These are phyloP conservation scores for Enteromius afrohamiltoni DNA, from an alignment of 2,797 vertebrate species.

Conservation along the genomic window DNA sequence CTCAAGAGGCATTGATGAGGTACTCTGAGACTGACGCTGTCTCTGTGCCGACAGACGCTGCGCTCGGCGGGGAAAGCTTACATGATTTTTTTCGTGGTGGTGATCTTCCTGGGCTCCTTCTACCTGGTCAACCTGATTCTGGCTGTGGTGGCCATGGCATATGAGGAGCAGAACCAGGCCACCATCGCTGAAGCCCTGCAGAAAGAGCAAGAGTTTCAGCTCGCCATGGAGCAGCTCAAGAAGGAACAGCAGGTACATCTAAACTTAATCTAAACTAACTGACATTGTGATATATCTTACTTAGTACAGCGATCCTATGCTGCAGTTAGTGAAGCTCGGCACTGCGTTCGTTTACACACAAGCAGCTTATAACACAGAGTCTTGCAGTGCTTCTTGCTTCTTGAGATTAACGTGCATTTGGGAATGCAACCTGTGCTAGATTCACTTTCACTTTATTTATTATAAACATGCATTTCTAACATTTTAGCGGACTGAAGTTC, in stretches of 20 bases:
- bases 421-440: no score
- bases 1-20: background rate
- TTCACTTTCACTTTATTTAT: background rate
- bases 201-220: slow-evolving; percentile 93
- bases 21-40: background rate
- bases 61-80: slow-evolving; percentile 96
- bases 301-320: background rate
- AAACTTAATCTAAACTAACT: background rate
- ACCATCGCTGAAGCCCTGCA: slow-evolving; percentile 93
- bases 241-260: slow-evolving; percentile 89
- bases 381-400: no score
- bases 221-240: slow-evolving; percentile 90
- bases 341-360: background rate
- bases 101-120: slow-evolving; percentile 98
- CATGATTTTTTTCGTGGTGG: slow-evolving; percentile 98
- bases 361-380: background rate
- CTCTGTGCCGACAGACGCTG: slow-evolving; percentile 81
- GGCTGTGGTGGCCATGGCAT: slow-evolving; percentile 98
- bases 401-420: no score
- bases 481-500: background rate
- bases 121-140: slow-evolving; percentile 96
- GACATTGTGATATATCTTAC: background rate
- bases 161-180: slow-evolving; percentile 98
- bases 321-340: background rate
- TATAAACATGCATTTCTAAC: background rate